Conservation (phyloP, 2,113 vertebrate species). For the Lota lota region DNA sequence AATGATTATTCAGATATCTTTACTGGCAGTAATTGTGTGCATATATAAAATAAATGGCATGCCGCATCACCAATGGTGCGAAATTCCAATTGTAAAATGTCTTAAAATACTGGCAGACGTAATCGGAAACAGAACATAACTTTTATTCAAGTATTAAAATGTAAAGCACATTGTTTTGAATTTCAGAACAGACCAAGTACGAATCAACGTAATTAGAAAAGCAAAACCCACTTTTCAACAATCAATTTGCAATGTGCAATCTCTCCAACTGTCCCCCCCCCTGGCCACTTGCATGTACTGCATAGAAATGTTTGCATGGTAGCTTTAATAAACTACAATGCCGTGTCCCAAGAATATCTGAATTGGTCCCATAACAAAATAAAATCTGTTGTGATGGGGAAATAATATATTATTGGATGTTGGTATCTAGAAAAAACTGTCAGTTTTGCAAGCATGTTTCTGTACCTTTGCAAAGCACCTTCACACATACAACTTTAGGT, state of each 20-base stretch:
- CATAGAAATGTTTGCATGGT: conserved; percentile 79
- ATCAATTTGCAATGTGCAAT: conserved; percentile 58
- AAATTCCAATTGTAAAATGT: neutral
- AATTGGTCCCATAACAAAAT: conserved; percentile 73
- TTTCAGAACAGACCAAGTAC: conserved; percentile 71
- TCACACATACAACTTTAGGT: conserved; percentile 39
- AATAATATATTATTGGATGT: conserved; percentile 33
- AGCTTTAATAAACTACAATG: conserved; percentile 68
- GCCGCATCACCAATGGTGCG: no score
- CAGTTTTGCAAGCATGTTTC: conserved; percentile 42
- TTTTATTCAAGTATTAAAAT: conserved; percentile 85
- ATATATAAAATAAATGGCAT: no score
- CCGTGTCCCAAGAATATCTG: conserved; percentile 58
- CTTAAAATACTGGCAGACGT: conserved; percentile 40
- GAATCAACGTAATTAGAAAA: conserved; percentile 77
- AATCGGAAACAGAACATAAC: conserved; percentile 64
- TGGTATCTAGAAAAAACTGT: conserved; percentile 25
- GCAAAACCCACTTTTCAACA: conserved; percentile 67
- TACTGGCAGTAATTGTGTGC: no score
- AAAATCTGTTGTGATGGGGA: conserved; percentile 39
- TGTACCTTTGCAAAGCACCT: conserved; percentile 51
- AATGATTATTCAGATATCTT: no score
- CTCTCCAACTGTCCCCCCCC: conserved; percentile 36
- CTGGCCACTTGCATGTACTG: conserved; percentile 59
- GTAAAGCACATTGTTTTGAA: conserved; percentile 75